Evolutionary conservation across 2,113 vertebrate genomes (phyloP).

Genomic region (Sylvilagus bachmani): DNA sequence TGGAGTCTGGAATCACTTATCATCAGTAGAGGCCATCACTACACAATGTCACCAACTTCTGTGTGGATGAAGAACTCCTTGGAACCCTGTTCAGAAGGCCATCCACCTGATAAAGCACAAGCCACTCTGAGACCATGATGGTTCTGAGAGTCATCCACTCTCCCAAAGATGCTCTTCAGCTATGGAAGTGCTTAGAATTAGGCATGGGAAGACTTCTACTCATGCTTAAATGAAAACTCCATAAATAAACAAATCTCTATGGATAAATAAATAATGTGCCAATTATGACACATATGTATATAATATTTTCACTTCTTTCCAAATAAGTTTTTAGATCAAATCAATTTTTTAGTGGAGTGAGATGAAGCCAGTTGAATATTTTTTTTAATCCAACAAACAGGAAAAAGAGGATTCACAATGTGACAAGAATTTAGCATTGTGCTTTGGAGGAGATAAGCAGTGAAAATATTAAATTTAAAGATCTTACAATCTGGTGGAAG

Average conservation of each 20-base stretch:
- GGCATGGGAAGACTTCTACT: neutral
- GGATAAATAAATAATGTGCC: too few species aligned
- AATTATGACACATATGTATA: neutral
- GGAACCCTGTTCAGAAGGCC: neutral
- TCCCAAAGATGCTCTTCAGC: neutral
- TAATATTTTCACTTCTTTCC: neutral
- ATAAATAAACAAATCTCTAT: neutral
- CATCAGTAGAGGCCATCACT: slow-evolving; percentile 3
- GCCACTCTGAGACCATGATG: neutral
- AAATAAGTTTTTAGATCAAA: neutral
- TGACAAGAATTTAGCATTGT: neutral
- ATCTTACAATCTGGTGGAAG: neutral
- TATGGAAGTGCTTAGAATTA: slow-evolving; percentile 1
- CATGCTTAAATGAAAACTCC: neutral
- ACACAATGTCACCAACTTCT: slow-evolving; percentile 52
- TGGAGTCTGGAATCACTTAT: slow-evolving; percentile 56
- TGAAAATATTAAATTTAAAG: neutral
- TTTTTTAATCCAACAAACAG: neutral
- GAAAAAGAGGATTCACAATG: neutral
- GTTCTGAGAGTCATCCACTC: slow-evolving; percentile 23
- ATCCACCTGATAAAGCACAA: neutral
- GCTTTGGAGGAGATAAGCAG: neutral
- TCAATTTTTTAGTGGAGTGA: neutral
- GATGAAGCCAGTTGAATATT: neutral
- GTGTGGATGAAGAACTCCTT: neutral